Conservation (phyloP, 2,113 vertebrate genomes). For the Heterotis niloticus region DNA sequence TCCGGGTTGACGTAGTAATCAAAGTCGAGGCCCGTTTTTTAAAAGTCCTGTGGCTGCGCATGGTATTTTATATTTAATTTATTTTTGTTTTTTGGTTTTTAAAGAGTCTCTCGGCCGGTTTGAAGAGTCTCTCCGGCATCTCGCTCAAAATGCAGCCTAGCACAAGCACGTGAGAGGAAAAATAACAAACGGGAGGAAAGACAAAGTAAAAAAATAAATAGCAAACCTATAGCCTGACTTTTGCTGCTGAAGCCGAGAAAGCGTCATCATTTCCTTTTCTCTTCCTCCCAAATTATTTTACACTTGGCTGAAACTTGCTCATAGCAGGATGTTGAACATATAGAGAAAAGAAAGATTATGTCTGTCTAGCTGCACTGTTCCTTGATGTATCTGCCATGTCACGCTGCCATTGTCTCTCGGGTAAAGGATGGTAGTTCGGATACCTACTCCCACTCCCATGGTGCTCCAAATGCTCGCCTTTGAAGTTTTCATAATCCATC, state of each 20-base stretch:
- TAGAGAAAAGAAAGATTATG: conserved; percentile 81
- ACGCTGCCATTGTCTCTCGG: conserved; percentile 79
- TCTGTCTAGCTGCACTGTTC: conserved; percentile 79
- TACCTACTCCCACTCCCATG: conserved; percentile 74
- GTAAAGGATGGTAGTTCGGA: conserved; percentile 81
- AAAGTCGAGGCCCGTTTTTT: background rate
- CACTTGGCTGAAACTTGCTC: conserved; percentile 75
- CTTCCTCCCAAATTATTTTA: conserved; percentile 45
- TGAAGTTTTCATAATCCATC: conserved; percentile 99
- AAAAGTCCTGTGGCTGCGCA: background rate
- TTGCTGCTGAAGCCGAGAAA: background rate
- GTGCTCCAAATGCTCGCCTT: conserved; percentile 89
- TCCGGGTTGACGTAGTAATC: background rate
- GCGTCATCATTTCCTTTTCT: background rate
- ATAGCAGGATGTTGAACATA: conserved; percentile 78
- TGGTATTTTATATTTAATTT: background rate
- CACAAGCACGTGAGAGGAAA: too few species aligned
- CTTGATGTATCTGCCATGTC: conserved; percentile 80
- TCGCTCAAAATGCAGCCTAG: background rate
- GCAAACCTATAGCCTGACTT: background rate
- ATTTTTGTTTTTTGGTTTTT: conserved; percentile 3
- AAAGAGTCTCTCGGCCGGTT: background rate
- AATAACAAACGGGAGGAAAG: too few species aligned
- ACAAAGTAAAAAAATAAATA: background rate
- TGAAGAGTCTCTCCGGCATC: background rate